phyloP scores from a whole-genome alignment of 2,797 vertebrate genomes.

The Lepilemur septentrionalis region DNA sequence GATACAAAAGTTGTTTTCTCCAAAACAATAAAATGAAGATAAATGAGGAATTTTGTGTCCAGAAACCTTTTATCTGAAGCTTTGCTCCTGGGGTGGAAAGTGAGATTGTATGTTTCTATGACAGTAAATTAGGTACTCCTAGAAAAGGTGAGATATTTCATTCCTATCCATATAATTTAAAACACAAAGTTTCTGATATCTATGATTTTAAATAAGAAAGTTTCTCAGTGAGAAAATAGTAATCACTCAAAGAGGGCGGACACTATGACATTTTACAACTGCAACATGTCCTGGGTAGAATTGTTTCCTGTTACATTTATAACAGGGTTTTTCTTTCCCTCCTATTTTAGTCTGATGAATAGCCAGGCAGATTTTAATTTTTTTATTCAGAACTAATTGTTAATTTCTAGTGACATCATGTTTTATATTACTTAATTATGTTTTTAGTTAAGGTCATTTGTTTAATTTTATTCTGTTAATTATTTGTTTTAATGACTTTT shows the following conservation, averaged over 20 bases:
- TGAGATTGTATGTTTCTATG: neutral
- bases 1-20: neutral
- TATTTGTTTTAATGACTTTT: neutral
- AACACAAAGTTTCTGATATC: neutral
- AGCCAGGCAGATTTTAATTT: neutral
- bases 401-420: neutral
- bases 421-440: neutral
- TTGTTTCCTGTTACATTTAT: neutral
- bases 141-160: neutral
- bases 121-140: neutral
- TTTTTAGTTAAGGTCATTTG: neutral
- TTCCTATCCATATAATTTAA: neutral
- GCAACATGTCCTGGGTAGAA: neutral
- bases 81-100: neutral
- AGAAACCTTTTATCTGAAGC: neutral
- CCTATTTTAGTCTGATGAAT: neutral
- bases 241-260: neutral
- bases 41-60: neutral
- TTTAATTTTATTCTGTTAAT: neutral
- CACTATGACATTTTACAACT: neutral
- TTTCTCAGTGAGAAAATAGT: neutral
- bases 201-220: neutral
- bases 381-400: neutral
- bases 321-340: neutral
- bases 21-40: neutral